phyloP scores from a whole-genome alignment of 2,797 vertebrate species.

The Sardinella longiceps region DNA sequence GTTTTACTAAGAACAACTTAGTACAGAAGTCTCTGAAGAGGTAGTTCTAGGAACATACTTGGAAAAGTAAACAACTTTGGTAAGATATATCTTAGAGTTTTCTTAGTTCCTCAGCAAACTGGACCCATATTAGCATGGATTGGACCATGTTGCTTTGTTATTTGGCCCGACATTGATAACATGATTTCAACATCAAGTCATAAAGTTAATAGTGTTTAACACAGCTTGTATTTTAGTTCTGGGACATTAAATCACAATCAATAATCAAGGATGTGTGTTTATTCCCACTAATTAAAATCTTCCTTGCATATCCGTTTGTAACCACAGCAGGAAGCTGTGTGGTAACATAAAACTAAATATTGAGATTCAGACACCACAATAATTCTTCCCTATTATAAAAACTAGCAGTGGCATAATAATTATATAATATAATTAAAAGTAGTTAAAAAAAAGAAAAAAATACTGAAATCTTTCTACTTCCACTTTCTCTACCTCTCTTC shows the following conservation, averaged over 20 bases:
- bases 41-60: too few species aligned
- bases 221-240: background rate
- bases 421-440: too few species aligned
- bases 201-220: background rate
- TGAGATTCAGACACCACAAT: background rate
- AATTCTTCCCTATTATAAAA: constrained; percentile 27
- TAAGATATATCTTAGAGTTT: too few species aligned
- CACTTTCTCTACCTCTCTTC: constrained; percentile 69
- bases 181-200: background rate
- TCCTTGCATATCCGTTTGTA: background rate
- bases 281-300: background rate
- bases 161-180: too few species aligned
- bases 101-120: too few species aligned
- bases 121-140: background rate
- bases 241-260: background rate
- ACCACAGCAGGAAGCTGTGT: background rate
- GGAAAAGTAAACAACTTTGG: too few species aligned
- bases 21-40: too few species aligned
- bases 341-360: background rate
- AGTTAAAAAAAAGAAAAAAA: constrained; percentile 58
- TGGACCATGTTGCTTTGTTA: background rate
- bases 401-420: constrained; percentile 50
- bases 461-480: constrained; percentile 54
- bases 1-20: too few species aligned
- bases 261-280: background rate